Evolutionary conservation across 1,140 invertebrate genomes (phyloP).

Genomic region (Eumaeus atala): DNA sequence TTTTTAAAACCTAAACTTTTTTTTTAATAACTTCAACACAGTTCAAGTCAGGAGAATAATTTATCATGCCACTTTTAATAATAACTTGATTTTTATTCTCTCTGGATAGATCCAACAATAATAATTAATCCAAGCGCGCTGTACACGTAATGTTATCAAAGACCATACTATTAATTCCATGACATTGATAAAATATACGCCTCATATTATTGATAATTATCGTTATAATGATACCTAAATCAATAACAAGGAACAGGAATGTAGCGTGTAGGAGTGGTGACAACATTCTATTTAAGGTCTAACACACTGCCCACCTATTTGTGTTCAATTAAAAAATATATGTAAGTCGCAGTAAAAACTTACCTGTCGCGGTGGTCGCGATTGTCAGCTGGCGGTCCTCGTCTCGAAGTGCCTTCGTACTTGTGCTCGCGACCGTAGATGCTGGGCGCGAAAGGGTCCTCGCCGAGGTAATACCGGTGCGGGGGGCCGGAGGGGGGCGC

Average conservation of each 20-base stretch:
- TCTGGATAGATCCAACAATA: no score
- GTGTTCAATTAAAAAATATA: conserved; percentile 8
- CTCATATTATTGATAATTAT: no score
- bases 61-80: no score
- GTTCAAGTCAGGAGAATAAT: no score
- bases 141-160: no score
- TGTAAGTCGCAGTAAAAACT: conserved; percentile 19
- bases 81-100: no score
- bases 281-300: conserved; percentile 59
- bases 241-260: conserved; percentile 30
- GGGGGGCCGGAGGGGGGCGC: conserved; percentile 73
- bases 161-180: no score
- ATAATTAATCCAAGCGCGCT: no score
- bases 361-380: conserved; percentile 62
- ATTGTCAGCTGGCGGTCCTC: conserved; percentile 45
- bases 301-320: conserved; percentile 10
- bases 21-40: no score
- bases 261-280: conserved; percentile 30
- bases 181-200: no score
- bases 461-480: conserved; percentile 86
- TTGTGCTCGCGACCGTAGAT: conserved; percentile 87
- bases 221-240: background rate
- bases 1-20: no score
- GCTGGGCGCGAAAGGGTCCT: conserved; percentile 86
- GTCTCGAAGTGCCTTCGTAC: conserved; percentile 78